Conservation (phyloP, 2,113 vertebrate species). For the Podarcis raffonei region DNA sequence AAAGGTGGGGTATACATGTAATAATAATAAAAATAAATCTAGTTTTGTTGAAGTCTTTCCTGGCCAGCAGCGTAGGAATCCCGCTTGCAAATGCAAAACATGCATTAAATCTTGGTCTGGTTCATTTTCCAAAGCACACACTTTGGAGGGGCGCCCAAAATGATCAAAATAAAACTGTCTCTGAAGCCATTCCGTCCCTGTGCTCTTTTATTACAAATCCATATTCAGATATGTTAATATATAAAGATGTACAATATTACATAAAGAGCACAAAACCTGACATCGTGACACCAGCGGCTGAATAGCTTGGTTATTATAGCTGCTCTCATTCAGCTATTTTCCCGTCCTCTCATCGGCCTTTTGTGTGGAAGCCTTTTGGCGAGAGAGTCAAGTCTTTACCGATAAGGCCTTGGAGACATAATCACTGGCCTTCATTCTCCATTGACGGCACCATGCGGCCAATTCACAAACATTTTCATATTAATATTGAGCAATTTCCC, state of each 20-base stretch:
- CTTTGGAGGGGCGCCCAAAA: slow-evolving; percentile 54
- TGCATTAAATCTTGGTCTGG: slow-evolving; percentile 26
- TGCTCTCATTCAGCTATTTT: slow-evolving; percentile 73
- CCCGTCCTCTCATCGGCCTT: slow-evolving; percentile 80
- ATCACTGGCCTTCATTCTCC: slow-evolving; percentile 80
- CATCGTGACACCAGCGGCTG: slow-evolving; percentile 64
- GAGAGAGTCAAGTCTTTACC: slow-evolving; percentile 79
- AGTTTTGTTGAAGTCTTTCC: background rate
- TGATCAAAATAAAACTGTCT: slow-evolving; percentile 49
- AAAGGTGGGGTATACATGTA: no score
- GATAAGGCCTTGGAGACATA: slow-evolving; percentile 85
- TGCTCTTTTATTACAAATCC: slow-evolving; percentile 79
- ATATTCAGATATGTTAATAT: slow-evolving; percentile 87
- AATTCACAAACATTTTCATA: slow-evolving; percentile 98
- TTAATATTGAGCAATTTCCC: slow-evolving; percentile 99
- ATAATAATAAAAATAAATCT: no score
- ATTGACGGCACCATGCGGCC: slow-evolving; percentile 78
- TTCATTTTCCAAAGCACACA: slow-evolving; percentile 39
- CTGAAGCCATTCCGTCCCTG: slow-evolving; percentile 64
- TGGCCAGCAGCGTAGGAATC: background rate
- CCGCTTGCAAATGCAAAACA: slow-evolving; percentile 3
- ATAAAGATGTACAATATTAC: slow-evolving; percentile 88
- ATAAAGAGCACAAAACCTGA: slow-evolving; percentile 79
- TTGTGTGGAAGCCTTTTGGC: slow-evolving; percentile 82
- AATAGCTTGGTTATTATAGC: slow-evolving; percentile 74